Conservation (phyloP, 2,888 invertebrate genomes). For the Stenodera caucasica region DNA sequence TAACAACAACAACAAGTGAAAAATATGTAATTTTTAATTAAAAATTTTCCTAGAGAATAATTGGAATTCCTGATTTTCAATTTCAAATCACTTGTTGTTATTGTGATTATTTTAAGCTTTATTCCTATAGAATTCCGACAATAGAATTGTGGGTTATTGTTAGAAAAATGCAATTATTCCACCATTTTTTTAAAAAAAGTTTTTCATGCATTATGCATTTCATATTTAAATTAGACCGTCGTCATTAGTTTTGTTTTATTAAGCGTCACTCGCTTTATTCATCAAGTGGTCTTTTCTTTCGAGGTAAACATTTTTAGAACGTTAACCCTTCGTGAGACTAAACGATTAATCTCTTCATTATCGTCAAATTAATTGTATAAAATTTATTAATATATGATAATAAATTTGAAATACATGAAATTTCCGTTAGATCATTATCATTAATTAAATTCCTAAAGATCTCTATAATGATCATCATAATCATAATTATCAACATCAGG, state of each 20-base stretch:
- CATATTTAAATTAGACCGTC: background rate
- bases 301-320: background rate
- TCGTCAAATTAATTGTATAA: background rate
- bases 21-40: too few relatives aligned
- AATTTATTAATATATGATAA: constrained; percentile 1
- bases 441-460: too few relatives aligned
- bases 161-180: background rate
- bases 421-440: too few relatives aligned
- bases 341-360: constrained; percentile 3
- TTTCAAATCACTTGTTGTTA: too few relatives aligned
- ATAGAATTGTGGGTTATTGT: background rate
- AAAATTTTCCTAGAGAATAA: too few relatives aligned
- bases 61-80: too few relatives aligned
- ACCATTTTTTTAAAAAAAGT: background rate
- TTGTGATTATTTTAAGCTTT: background rate
- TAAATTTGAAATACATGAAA: too few relatives aligned
- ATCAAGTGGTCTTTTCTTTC: background rate
- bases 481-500: background rate
- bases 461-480: background rate
- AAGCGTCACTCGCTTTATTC: background rate
- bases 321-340: background rate
- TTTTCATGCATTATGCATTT: background rate
- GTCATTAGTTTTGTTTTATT: too few relatives aligned
- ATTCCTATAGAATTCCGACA: background rate
- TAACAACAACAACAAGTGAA: too few relatives aligned